A percentile compares a stretch with the other conserved stretches of the same genome.
phyloP scores from a whole-genome alignment of 2,113 vertebrate genomes.

The Salvelinus sp. region DNA sequence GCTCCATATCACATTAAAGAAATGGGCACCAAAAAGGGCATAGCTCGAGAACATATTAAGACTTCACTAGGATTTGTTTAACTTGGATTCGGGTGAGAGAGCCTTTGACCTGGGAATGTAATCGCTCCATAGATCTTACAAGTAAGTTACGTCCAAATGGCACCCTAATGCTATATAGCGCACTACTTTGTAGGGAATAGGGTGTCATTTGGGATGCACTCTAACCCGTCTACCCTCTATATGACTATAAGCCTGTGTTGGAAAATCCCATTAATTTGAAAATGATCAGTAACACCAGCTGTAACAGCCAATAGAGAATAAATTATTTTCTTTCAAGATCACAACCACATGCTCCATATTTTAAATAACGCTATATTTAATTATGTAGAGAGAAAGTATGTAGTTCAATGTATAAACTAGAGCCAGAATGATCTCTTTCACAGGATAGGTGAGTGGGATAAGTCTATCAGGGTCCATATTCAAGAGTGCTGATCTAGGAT shows the following conservation, averaged over 20 bases:
- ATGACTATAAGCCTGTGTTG: neutral
- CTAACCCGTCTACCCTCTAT: constrained; percentile 5
- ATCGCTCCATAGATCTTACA: neutral
- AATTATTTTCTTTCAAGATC: constrained; percentile 14
- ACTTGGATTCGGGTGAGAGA: constrained; percentile 55
- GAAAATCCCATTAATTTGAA: neutral
- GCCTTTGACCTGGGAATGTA: constrained; percentile 24
- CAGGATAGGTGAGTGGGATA: neutral
- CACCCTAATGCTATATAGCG: too few species aligned
- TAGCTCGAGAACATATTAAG: constrained; percentile 38
- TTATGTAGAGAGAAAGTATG: neutral
- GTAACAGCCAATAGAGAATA: constrained; percentile 2
- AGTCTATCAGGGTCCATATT: neutral
- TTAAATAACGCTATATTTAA: neutral
- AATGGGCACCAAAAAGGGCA: constrained; percentile 34
- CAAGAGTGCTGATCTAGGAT: too few species aligned
- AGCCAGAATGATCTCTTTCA: neutral
- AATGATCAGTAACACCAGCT: neutral
- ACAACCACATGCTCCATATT: constrained; percentile 21
- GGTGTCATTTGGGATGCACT: too few species aligned
- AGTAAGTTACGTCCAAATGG: too few species aligned
- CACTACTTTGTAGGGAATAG: too few species aligned
- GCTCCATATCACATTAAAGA: constrained; percentile 49
- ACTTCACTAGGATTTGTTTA: constrained; percentile 45
- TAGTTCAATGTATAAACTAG: neutral